Base-by-base conservation (phyloP, 1,140 invertebrate species). In the Maconellicoccus hirsutus region DNA sequence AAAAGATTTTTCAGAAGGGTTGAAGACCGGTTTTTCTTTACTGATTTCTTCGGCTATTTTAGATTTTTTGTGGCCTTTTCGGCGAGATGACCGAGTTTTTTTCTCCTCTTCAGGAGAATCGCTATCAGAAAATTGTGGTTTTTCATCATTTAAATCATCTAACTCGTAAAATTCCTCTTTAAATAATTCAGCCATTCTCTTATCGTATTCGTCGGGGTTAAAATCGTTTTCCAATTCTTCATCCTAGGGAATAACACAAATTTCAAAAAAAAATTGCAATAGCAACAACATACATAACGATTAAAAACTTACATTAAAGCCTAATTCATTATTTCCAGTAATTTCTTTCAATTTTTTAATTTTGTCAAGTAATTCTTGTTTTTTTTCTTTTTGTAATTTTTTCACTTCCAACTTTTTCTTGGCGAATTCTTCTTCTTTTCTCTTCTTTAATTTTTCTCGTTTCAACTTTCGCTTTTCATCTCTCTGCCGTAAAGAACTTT, bases 331-430 rank as follows among this genome's bases (percentile, higher is more conserved):
- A 74, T 90, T 90, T 39, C 94, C 95, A 39, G 93, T 93, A n/a
- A 96, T 88, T 78, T 92, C 86, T 81, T 92, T 92, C 4, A 98
- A 79, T 79, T 91, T 89, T 39, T 87, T 83, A 63, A 98, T 86
- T 80, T 94, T 96, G 72, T 93, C 87, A 77, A 91, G 82, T 72
- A 98, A 94, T 81, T 98, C 95, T 79, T 92, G 90, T 63, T 89
- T 82, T 78, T 96, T 98, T 63, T 94, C 77, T 8, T 89, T 88
- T 79, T 96, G 93, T 0, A 96, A 78, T 74, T 90, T 82, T 66
- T 91, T 91, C 14, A 98, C 81, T 79, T 97, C 94, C 77, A 95
- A 88, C 81, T 86, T 85, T 77, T 91, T 93, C 72, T 85, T 83
- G 71, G 87, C 76, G 77, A 95, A 94, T 78, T 96, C 92, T 76